Conservation (phyloP, 2,797 vertebrate species). For the Acipenser transmontanus region DNA sequence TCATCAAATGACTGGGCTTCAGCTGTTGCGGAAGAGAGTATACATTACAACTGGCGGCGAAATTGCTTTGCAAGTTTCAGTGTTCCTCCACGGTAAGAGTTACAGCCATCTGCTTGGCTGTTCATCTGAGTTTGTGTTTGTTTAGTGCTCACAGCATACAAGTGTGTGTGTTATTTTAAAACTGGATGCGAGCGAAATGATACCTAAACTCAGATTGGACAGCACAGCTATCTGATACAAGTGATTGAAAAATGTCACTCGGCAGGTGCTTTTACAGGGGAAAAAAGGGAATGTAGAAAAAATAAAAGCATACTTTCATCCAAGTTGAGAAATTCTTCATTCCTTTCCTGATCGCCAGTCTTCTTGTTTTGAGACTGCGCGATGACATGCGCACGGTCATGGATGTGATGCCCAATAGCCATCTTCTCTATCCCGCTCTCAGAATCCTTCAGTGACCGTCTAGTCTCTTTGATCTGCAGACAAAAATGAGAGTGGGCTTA, state of each 20-base stretch:
- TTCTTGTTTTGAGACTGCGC: slow-evolving; percentile 76
- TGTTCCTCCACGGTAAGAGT: too few relatives aligned
- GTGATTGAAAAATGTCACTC: too few relatives aligned
- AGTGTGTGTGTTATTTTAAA: too few relatives aligned
- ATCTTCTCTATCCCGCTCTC: slow-evolving; percentile 85
- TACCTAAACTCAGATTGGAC: too few relatives aligned
- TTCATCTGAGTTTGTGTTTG: too few relatives aligned
- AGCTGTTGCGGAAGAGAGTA: slow-evolving; percentile 47
- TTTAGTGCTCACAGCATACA: too few relatives aligned
- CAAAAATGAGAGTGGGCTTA: background rate
- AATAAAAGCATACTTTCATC: slow-evolving; percentile 71
- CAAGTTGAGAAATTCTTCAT: slow-evolving; percentile 89
- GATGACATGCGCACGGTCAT: slow-evolving; percentile 79
- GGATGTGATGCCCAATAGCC: slow-evolving; percentile 86
- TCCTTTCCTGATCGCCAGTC: slow-evolving; percentile 82
- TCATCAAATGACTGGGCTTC: slow-evolving; percentile 80
- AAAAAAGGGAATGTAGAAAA: slow-evolving; percentile 6
- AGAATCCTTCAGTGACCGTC: slow-evolving; percentile 74
- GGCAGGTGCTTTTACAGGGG: background rate
- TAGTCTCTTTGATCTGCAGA: slow-evolving; percentile 80
- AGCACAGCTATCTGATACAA: too few relatives aligned
- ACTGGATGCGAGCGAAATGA: too few relatives aligned
- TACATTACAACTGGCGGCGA: too few relatives aligned
- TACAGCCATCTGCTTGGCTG: too few relatives aligned
- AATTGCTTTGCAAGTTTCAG: too few relatives aligned